phyloP scores from a whole-genome alignment of 2,113 vertebrate species.

The Corynorhinus townsendii region DNA sequence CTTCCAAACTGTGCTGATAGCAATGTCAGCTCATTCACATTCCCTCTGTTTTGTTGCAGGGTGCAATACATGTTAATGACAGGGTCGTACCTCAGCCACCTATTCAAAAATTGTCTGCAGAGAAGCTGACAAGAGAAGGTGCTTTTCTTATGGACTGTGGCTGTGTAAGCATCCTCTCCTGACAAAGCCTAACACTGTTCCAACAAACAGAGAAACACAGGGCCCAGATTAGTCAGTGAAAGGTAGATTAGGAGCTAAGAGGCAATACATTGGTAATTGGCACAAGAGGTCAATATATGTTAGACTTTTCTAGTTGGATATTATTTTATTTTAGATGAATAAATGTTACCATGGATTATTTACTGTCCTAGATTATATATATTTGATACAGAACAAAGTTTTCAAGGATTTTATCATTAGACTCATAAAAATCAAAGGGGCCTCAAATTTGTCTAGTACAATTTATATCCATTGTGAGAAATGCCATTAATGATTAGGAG shows the following conservation, averaged over 20 bases:
- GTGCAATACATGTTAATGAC: constrained; percentile 91
- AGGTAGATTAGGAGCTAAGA: background rate
- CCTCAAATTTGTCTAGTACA: background rate
- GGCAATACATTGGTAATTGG: background rate
- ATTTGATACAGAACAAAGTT: background rate
- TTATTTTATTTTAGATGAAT: background rate
- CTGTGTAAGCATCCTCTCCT: constrained; percentile 81
- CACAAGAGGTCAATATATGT: background rate
- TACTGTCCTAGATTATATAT: background rate
- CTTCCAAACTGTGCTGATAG: background rate
- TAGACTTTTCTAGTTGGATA: background rate
- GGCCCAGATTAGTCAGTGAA: background rate
- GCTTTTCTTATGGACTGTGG: constrained; percentile 97
- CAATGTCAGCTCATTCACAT: background rate
- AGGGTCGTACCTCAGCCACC: constrained; percentile 91
- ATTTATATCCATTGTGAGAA: background rate
- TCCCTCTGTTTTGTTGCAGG: constrained; percentile 78
- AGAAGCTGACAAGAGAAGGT: constrained; percentile 92
- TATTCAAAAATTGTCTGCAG: constrained; percentile 91
- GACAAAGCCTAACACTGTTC: background rate
- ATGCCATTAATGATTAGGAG: background rate
- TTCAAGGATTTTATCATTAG: background rate
- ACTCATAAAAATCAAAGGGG: constrained; percentile 4
- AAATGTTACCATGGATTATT: background rate
- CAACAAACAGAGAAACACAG: background rate